A percentile compares a stretch with the other conserved stretches of the same genome.
Evolutionary conservation across 2,113 vertebrate genomes (phyloP).

Genomic region (Ramphastos sulfuratus): DNA sequence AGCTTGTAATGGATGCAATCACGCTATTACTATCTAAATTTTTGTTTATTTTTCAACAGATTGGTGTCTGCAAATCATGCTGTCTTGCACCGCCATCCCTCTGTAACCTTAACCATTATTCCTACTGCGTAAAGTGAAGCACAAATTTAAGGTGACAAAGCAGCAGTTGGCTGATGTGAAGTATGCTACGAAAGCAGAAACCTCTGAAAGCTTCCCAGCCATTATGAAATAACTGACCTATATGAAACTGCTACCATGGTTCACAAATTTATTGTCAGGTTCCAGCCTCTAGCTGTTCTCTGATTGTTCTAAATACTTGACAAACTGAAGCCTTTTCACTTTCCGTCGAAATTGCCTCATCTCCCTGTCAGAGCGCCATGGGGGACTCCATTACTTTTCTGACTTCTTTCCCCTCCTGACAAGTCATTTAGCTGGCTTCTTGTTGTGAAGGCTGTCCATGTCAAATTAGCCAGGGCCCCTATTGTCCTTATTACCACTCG

Average conservation of each 20-base stretch:
- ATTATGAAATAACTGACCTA: slow-evolving; percentile 81
- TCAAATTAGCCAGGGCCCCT: slow-evolving; percentile 96
- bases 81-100: slow-evolving; percentile 41
- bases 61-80: slow-evolving; percentile 39
- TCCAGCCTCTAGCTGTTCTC: slow-evolving; percentile 87
- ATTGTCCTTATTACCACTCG: slow-evolving; percentile 95
- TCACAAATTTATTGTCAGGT: slow-evolving; percentile 82
- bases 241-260: slow-evolving; percentile 80
- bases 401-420: slow-evolving; percentile 85
- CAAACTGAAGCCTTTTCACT: slow-evolving; percentile 89
- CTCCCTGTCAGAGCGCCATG: slow-evolving; percentile 92
- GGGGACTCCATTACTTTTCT: slow-evolving; percentile 93
- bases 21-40: slow-evolving; percentile 16
- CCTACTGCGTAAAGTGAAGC: slow-evolving; percentile 73
- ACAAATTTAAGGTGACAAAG: slow-evolving; percentile 72
- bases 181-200: slow-evolving; percentile 72
- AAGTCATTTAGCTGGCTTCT: slow-evolving; percentile 86
- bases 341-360: slow-evolving; percentile 89
- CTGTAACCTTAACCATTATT: slow-evolving; percentile 63
- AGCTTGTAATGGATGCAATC: slow-evolving; percentile 27
- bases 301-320: slow-evolving; percentile 93
- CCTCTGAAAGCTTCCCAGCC: slow-evolving; percentile 73
- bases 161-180: slow-evolving; percentile 65
- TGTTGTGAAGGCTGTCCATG: slow-evolving; percentile 92
- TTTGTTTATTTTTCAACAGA: slow-evolving; percentile 62